phyloP scores from a whole-genome alignment of 2,888 invertebrate genomes.

The Trichopria drosophilae region DNA sequence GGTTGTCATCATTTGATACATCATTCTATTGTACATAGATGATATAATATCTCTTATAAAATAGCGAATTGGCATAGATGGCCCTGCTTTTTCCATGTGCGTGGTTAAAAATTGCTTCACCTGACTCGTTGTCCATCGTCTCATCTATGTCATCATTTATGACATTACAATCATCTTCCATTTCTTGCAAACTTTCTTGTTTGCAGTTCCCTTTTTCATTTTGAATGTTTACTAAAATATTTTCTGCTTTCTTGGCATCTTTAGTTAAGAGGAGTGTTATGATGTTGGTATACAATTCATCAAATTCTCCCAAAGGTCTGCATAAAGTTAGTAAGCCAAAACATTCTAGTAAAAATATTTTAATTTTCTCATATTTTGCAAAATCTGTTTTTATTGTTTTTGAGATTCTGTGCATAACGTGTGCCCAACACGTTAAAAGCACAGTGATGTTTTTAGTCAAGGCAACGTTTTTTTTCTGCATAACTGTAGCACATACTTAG shows the following conservation, averaged over 20 bases:
- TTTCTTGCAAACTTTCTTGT: not conserved
- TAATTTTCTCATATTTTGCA: slow-evolving; percentile 9
- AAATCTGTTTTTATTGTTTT: slow-evolving; percentile 10
- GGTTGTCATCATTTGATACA: too few relatives aligned
- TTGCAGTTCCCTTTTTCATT: not conserved
- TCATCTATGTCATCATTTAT: slow-evolving; percentile 13
- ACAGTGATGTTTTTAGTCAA: slow-evolving; percentile 12
- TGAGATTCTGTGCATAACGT: slow-evolving; percentile 24
- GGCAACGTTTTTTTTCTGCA: not conserved
- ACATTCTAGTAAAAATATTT: slow-evolving; percentile 26
- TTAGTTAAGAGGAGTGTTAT: slow-evolving; percentile 2
- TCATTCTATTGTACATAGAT: too few relatives aligned
- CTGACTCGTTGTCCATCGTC: not conserved
- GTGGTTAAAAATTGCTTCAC: not conserved
- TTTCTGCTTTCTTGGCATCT: not conserved
- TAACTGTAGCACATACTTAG: slow-evolving; percentile 23
- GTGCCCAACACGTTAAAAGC: slow-evolving; percentile 27
- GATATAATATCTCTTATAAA: slow-evolving; percentile 8
- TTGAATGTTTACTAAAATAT: slow-evolving; percentile 2
- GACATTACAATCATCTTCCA: slow-evolving; percentile 1
- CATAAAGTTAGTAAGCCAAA: slow-evolving; percentile 21
- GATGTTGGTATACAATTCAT: slow-evolving; percentile 20
- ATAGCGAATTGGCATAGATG: slow-evolving; percentile 16
- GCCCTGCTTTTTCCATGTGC: not conserved
- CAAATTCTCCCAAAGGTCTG: slow-evolving; percentile 13